phyloP scores from a whole-genome alignment of 2,113 vertebrate genomes.

The Nansenia antarctica region DNA sequence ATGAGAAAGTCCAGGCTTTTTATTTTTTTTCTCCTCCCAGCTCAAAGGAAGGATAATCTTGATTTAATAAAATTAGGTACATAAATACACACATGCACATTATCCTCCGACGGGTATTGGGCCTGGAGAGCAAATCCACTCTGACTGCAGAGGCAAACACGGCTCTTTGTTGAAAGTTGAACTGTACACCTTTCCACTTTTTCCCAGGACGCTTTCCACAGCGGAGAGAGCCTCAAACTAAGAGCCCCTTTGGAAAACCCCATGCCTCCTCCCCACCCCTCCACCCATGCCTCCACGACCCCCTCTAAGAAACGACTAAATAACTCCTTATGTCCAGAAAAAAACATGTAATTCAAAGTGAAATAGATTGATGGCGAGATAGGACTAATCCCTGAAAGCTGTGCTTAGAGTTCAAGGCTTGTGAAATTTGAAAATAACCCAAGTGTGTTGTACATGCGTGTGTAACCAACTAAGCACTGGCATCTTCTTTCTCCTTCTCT shows the following conservation, averaged over 20 bases:
- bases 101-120: constrained; percentile 31
- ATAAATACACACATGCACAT: constrained; percentile 52
- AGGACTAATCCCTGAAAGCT: constrained; percentile 14
- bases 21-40: constrained; percentile 13
- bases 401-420: background rate
- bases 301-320: constrained; percentile 13
- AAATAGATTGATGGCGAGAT: constrained; percentile 15
- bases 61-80: constrained; percentile 54
- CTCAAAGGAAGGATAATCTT: constrained; percentile 46
- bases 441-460: background rate
- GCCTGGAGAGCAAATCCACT: constrained; percentile 40
- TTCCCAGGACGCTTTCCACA: constrained; percentile 28
- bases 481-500: background rate
- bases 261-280: background rate
- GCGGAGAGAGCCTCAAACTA: background rate
- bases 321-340: constrained; percentile 29
- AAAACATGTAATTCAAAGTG: constrained; percentile 10
- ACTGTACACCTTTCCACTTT: constrained; percentile 29
- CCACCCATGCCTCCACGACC: background rate
- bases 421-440: constrained; percentile 11
- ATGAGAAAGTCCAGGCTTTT: constrained; percentile 28
- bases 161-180: constrained; percentile 38
- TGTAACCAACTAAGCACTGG: constrained; percentile 8
- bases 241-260: constrained; percentile 14
- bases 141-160: constrained; percentile 38